phyloP scores from a whole-genome alignment of 2,797 vertebrate genomes.

The Peromyscus nudipes region DNA sequence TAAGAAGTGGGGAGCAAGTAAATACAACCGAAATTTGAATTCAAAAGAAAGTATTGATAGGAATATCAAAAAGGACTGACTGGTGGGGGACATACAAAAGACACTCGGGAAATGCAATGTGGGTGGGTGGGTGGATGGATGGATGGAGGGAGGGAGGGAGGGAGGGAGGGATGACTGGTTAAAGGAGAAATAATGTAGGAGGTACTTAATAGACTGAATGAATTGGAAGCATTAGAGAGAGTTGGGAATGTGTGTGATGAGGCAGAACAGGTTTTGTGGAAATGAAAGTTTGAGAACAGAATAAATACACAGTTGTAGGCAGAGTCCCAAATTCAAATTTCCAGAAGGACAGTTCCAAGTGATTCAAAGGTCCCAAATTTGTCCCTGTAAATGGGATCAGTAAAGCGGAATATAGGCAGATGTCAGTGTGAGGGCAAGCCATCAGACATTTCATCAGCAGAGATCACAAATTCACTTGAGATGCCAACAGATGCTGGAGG shows the following conservation, averaged over 20 bases:
- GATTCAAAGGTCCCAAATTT: neutral
- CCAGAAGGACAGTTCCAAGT: neutral
- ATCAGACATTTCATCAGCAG: neutral
- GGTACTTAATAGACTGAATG: neutral
- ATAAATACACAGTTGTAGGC: neutral
- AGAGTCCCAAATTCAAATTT: slow-evolving; percentile 28
- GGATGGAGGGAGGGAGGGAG: no score
- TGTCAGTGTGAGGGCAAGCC: neutral
- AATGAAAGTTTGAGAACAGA: slow-evolving; percentile 20
- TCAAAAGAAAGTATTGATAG: neutral
- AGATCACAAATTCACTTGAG: neutral
- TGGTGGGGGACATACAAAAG: neutral
- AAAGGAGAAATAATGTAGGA: neutral
- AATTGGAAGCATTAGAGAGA: neutral
- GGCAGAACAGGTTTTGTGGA: neutral
- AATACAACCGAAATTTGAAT: neutral
- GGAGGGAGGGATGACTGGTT: neutral
- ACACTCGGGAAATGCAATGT: neutral
- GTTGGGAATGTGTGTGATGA: neutral
- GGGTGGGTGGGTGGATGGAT: neutral
- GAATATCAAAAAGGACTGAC: neutral
- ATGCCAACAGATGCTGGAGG: neutral
- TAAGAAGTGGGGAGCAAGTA: neutral
- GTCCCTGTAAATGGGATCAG: neutral
- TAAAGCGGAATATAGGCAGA: neutral